Evolutionary conservation across 2,888 invertebrate genomes (phyloP).

Genomic region (Heliconius erato): DNA sequence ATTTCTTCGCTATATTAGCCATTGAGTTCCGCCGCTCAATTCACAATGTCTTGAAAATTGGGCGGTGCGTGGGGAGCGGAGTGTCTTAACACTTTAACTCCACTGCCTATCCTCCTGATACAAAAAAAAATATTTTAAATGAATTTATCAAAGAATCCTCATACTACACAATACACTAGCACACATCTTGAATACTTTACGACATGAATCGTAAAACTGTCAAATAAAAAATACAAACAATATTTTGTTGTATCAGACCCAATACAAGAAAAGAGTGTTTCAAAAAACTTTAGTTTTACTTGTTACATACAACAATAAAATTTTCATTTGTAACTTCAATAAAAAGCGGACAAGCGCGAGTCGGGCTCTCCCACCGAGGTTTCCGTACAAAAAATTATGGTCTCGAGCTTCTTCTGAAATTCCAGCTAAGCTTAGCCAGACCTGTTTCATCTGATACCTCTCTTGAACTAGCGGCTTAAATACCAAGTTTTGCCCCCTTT

Average conservation of each 20-base stretch:
- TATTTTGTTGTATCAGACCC: conserved; percentile 1
- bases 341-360: too few relatives aligned
- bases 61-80: neutral
- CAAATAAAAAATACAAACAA: conserved; percentile 23
- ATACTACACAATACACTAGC: neutral
- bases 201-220: conserved; percentile 30
- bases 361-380: too few relatives aligned
- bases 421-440: too few relatives aligned
- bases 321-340: too few relatives aligned
- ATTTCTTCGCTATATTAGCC: too few relatives aligned
- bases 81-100: neutral
- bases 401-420: too few relatives aligned
- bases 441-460: too few relatives aligned
- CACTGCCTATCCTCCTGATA: neutral
- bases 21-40: neutral
- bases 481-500: too few relatives aligned
- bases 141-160: neutral
- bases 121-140: neutral
- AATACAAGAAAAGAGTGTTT: neutral
- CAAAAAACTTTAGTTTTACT: neutral
- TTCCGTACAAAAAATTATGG: too few relatives aligned
- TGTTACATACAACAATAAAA: neutral
- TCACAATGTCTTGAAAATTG: neutral
- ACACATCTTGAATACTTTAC: conserved; percentile 34
- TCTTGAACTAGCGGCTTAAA: too few relatives aligned